A percentile compares a stretch with the other conserved stretches of the same genome.
Conservation (phyloP, 2,113 vertebrate species). For the Azemiops feae region DNA sequence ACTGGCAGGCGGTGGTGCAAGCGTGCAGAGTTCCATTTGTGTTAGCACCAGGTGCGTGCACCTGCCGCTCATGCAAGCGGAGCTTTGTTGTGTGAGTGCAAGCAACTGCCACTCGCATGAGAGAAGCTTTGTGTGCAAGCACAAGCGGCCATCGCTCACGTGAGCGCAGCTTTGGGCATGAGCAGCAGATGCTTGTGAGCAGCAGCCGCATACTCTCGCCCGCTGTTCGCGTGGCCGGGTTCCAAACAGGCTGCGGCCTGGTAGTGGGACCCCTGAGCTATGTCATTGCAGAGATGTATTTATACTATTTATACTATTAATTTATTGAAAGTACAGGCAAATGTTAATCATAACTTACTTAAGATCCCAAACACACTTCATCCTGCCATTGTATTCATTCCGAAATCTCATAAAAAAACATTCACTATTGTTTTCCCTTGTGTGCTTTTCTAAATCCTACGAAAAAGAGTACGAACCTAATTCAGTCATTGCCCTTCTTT, state of each 20-base stretch:
- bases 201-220: too few relatives aligned
- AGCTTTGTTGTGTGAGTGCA: too few relatives aligned
- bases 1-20: not conserved
- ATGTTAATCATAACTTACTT: not conserved
- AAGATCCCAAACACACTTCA: not conserved
- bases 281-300: not conserved
- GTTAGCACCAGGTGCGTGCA: not conserved
- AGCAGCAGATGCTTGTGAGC: not conserved
- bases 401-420: not conserved
- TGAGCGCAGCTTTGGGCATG: not conserved
- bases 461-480: not conserved
- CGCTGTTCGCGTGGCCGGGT: rapidly evolving
- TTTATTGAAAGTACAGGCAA: not conserved
- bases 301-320: not conserved
- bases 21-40: not conserved
- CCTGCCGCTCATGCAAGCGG: too few relatives aligned
- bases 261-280: not conserved
- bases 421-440: not conserved
- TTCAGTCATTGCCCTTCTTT: not conserved
- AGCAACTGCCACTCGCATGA: rapidly evolving
- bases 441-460: not conserved
- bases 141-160: not conserved
- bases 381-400: not conserved
- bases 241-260: not conserved
- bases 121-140: not conserved